phyloP scores from a whole-genome alignment of 2,888 invertebrate species.

The Zaprionus bogoriensis region DNA sequence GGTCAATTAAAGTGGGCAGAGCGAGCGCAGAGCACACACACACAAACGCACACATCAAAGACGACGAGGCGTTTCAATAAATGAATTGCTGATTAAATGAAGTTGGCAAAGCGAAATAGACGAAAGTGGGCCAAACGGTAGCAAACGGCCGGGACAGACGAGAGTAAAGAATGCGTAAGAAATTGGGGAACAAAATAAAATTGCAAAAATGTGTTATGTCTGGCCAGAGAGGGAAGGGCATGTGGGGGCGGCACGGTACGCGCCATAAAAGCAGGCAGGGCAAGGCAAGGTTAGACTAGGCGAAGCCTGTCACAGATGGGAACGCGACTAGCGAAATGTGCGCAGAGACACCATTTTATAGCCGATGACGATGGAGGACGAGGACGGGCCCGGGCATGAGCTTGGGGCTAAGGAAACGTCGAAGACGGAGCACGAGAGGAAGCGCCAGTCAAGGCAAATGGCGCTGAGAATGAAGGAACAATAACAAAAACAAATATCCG shows the following conservation, averaged over 20 bases:
- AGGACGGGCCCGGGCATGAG: neutral
- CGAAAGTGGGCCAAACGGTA: slow-evolving; percentile 33
- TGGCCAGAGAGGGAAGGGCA: slow-evolving; percentile 6
- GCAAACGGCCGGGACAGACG: slow-evolving; percentile 23
- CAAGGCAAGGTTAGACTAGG: slow-evolving; percentile 48
- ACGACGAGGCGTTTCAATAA: slow-evolving; percentile 55
- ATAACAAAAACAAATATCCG: slow-evolving; percentile 72
- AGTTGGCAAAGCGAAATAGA: slow-evolving; percentile 39
- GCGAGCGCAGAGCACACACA: neutral
- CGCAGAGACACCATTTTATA: slow-evolving; percentile 70
- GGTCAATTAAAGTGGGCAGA: slow-evolving; percentile 33
- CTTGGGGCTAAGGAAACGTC: neutral
- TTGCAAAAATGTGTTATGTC: slow-evolving; percentile 49
- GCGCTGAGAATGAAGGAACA: slow-evolving; percentile 60
- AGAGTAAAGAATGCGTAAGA: slow-evolving; percentile 44
- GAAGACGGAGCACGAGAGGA: slow-evolving; percentile 20
- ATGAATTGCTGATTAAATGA: slow-evolving; percentile 72
- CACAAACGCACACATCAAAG: slow-evolving; percentile 8
- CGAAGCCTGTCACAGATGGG: slow-evolving; percentile 47
- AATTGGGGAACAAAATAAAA: slow-evolving; percentile 70
- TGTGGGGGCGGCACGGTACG: slow-evolving; percentile 5
- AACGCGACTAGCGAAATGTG: slow-evolving; percentile 59
- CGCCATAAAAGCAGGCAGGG: slow-evolving; percentile 32
- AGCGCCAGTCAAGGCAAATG: slow-evolving; percentile 43
- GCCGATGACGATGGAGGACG: slow-evolving; percentile 37